A percentile compares a stretch with the other conserved stretches of the same genome.
phyloP scores from a whole-genome alignment of 2,797 vertebrate genomes.

The Pantherophis vulpinus region DNA sequence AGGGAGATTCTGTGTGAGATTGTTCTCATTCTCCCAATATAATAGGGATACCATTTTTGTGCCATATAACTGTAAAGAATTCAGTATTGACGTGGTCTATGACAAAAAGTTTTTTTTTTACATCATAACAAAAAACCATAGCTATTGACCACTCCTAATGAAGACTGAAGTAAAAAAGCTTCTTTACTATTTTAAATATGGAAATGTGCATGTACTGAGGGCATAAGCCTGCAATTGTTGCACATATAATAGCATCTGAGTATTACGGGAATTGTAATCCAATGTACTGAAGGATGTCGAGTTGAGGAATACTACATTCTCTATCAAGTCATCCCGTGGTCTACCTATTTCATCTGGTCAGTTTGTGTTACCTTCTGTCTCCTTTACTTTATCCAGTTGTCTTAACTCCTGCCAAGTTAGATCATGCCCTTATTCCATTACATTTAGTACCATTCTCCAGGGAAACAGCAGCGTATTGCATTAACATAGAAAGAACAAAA shows the following conservation, averaged over 20 bases:
- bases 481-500: slow-evolving; percentile 1
- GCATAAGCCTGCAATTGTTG: neutral
- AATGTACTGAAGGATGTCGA: neutral
- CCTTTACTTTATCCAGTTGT: slow-evolving; percentile 5
- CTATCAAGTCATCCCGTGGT: neutral
- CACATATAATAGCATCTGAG: neutral
- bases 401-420: neutral
- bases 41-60: neutral
- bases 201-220: neutral
- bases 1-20: neutral
- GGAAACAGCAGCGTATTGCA: neutral
- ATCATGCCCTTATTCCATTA: slow-evolving; percentile 1
- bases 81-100: neutral
- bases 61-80: neutral
- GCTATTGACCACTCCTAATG: neutral
- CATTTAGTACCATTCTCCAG: neutral
- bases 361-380: neutral
- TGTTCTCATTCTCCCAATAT: neutral
- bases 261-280: neutral
- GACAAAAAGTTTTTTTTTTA: neutral
- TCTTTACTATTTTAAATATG: neutral
- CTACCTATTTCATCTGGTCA: neutral
- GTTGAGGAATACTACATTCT: neutral
- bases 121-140: neutral
- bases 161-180: neutral